A percentile compares a stretch with the other conserved stretches of the same genome.
phyloP scores from a whole-genome alignment of 1,140 invertebrate genomes.

The Drosophila suzukii region DNA sequence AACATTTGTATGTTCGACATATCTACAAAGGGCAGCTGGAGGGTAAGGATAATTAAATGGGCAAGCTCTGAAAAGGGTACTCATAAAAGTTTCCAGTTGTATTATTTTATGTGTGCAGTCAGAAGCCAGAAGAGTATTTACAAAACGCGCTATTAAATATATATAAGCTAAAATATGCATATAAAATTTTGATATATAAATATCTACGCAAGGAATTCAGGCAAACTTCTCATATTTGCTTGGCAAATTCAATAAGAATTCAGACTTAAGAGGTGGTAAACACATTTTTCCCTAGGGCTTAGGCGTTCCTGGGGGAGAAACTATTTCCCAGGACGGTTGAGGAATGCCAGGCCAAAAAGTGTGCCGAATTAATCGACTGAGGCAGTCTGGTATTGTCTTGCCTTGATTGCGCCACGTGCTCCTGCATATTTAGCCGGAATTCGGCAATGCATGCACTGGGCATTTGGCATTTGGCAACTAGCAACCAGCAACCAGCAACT shows the following conservation, averaged over 20 bases:
- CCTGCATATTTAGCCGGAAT: slow-evolving; percentile 33
- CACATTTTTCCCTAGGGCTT: not conserved
- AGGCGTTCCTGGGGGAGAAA: not conserved
- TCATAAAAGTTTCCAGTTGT: not conserved
- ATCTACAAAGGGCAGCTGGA: not conserved
- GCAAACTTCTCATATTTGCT: not conserved
- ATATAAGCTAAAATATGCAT: not conserved
- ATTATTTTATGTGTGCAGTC: not conserved
- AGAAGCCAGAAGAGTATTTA: not conserved
- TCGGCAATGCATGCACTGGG: slow-evolving; percentile 12
- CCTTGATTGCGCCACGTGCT: slow-evolving; percentile 41
- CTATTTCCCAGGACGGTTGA: not conserved
- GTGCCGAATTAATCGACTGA: slow-evolving; percentile 30
- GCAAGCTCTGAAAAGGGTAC: not conserved
- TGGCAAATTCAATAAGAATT: not conserved
- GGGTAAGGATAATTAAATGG: slow-evolving; percentile 22
- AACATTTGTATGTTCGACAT: not conserved
- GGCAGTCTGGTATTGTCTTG: slow-evolving; percentile 18
- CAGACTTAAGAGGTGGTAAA: not conserved
- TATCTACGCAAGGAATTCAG: not conserved
- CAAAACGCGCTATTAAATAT: not conserved
- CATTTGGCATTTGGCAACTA: not conserved
- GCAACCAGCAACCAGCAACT: not conserved
- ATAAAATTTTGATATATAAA: not conserved
- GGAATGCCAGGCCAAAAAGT: not conserved